These are phyloP conservation scores for Polydrusus pterygomalis DNA, from an alignment of 2,888 invertebrate species.

Conservation along the genomic window DNA sequence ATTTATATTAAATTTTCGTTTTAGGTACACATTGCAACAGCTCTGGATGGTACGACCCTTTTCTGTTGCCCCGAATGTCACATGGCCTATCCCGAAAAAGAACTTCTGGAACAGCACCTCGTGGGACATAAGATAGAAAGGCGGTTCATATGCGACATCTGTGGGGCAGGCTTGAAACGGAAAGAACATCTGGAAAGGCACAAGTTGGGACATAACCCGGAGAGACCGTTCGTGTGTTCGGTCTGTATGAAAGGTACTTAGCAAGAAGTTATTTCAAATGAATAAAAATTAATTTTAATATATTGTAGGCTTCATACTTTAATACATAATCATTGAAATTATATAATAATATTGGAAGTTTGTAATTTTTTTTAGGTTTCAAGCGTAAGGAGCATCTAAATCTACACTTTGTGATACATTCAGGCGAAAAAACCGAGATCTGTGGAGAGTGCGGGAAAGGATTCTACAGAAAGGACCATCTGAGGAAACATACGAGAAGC, in stretches of 20 bases:
- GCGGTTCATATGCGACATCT: constrained; percentile 85
- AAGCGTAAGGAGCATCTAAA: constrained; percentile 89
- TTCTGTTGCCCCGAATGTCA: constrained; percentile 89
- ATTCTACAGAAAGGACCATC: constrained; percentile 86
- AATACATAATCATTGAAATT: no score
- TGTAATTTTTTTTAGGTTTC: constrained; percentile 70
- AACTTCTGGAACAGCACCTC: constrained; percentile 84
- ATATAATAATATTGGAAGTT: no score
- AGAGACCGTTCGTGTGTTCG: constrained; percentile 85
- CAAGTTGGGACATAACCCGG: constrained; percentile 87
- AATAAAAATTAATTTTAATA: no score
- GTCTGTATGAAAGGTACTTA: constrained; percentile 81
- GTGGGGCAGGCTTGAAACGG: constrained; percentile 84
- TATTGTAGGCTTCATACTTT: no score
- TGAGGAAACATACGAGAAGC: constrained; percentile 86
- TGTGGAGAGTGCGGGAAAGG: constrained; percentile 86
- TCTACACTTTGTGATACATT: constrained; percentile 89
- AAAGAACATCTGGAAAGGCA: constrained; percentile 87
- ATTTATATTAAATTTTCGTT: constrained; percentile 63
- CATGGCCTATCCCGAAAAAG: constrained; percentile 88
- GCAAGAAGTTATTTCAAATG: no score
- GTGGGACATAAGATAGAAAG: constrained; percentile 87
- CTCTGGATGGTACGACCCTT: constrained; percentile 83
- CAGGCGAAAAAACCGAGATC: constrained; percentile 87
- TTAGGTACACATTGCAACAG: constrained; percentile 84